phyloP scores from a whole-genome alignment of 2,113 vertebrate species.

The Lathamus discolor region DNA sequence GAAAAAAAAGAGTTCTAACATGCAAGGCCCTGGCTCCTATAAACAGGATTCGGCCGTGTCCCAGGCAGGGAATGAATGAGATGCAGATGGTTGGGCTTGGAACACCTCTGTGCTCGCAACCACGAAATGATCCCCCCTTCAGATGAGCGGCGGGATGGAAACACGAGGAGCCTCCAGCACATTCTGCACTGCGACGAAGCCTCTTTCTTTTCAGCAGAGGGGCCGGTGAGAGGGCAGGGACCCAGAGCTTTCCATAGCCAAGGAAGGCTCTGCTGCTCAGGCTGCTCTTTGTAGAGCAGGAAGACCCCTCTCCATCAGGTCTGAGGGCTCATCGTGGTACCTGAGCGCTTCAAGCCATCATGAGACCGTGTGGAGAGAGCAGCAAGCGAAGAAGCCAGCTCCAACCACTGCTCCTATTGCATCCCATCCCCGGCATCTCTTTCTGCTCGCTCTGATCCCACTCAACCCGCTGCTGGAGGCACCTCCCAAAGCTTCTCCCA shows the following conservation, averaged over 20 bases:
- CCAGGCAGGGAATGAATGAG: slow-evolving; percentile 43
- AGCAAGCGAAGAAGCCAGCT: not conserved
- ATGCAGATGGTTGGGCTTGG: slow-evolving; percentile 27
- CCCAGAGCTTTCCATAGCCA: fast-evolving
- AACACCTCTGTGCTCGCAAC: not conserved
- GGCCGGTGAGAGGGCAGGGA: not conserved
- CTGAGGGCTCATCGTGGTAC: not conserved
- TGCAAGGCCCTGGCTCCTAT: not conserved
- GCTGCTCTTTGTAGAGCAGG: not conserved
- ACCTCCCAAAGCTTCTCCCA: not conserved
- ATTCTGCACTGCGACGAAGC: not conserved
- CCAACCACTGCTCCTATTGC: fast-evolving
- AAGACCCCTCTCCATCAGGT: no score
- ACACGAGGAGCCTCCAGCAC: not conserved
- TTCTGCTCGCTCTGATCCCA: not conserved
- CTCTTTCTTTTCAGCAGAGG: not conserved
- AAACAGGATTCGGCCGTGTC: slow-evolving; percentile 6
- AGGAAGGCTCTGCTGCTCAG: not conserved
- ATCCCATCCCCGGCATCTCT: not conserved
- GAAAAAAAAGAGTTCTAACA: not conserved
- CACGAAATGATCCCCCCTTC: not conserved
- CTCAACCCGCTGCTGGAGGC: not conserved
- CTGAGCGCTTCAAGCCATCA: not conserved
- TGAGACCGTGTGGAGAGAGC: fast-evolving
- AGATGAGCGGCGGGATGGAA: not conserved